These are phyloP conservation scores for Protomyctophum bolini DNA, from an alignment of 2,113 vertebrate species.

Conservation along the genomic window DNA sequence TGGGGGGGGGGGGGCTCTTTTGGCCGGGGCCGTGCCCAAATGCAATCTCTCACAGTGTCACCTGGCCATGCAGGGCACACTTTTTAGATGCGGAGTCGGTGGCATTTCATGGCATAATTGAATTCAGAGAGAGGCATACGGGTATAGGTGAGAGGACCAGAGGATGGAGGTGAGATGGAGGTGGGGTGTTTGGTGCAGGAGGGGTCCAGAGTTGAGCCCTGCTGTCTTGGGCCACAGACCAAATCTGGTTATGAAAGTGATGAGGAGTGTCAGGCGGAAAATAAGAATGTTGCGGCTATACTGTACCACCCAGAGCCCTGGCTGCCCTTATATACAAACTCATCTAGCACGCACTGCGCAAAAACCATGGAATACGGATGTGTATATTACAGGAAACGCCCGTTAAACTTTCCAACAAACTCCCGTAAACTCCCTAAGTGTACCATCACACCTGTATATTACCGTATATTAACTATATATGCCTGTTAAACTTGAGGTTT, in stretches of 20 bases:
- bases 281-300: neutral
- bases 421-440: no score
- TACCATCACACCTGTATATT: no score
- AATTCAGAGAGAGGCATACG: neutral
- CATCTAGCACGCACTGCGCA: no score
- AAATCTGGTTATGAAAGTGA: conserved; percentile 4
- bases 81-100: neutral
- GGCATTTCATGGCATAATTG: conserved; percentile 9
- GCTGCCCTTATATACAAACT: neutral
- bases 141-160: neutral
- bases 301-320: neutral
- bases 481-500: no score
- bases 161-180: neutral
- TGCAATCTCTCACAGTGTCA: conserved; percentile 2
- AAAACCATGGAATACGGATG: no score
- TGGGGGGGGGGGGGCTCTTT: no score
- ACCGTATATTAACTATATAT: no score
- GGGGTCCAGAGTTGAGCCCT: neutral
- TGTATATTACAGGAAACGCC: no score
- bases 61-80: neutral
- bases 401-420: no score
- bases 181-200: neutral
- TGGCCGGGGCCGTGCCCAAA: neutral
- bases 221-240: neutral
- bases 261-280: conserved; percentile 3